Evolutionary conservation across 2,113 vertebrate genomes (phyloP), one percentile per base, ranked within the genome.

Genomic region (Galemys pyrenaicus): DNA sequence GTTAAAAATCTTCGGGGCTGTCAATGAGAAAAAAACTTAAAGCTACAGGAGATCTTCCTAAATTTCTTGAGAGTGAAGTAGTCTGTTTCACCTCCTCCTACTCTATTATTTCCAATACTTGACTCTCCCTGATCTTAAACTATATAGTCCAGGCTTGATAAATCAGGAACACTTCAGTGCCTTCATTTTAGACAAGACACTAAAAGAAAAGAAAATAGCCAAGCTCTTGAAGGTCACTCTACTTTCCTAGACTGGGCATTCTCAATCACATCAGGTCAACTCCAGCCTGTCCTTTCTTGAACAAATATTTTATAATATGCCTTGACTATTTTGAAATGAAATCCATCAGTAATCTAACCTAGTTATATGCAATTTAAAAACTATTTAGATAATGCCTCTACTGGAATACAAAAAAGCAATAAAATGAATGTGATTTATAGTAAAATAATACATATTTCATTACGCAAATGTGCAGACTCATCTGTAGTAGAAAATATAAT

Each of bases 1-100:
- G 26, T 91, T 94, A 93, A 93, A 91, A 85, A 70, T 64, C 37
- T 51, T 77, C 70, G 65, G 64, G 65, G 67, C 77, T 84, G 19
- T 86, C 44, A 94, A 41, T 58, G 44, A 95, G 70, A 83, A 44
- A 39, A n/a, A 73, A 80, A 54, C 86, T 83, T 41, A 24, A 65
- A 91, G 20, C 70, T 86, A 49, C 44, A 79, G 26, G 49, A 81
- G 46, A 60, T 62, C 44, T 41, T 82, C 20, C 79, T 84, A 20
- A 73, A 83, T 71, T 86, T 92, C 35, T 67, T 77, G 41, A 13
- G 65, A 67, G 82, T 65, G 10, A 49, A 79, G 51, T 5, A 9
- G 13, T 46, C 6, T 41, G 65, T 22, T 32, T 56, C 22, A 22
- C 20, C 44, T 77, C 35, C 28, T 13, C 16, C 46, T 93, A 11